Percentiles rank a stretch among this genome's conserved stretches.
These are phyloP conservation scores for Drosophila nigromelanica DNA, from an alignment of 1,140 invertebrate genomes.

Conservation along the genomic window DNA sequence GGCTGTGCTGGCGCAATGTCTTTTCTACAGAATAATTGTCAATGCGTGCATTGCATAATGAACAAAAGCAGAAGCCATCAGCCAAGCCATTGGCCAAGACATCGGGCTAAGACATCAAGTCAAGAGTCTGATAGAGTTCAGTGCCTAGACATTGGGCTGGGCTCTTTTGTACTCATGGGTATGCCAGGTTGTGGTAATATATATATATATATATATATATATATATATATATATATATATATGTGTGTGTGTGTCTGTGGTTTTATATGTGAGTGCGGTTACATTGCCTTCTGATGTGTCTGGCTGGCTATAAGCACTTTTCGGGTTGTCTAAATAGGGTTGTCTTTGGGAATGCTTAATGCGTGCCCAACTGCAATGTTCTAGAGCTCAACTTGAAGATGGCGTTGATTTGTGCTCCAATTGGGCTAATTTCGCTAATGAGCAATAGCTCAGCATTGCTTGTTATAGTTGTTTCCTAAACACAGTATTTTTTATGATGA, in stretches of 20 bases:
- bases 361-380: conserved; percentile 20
- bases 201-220: no score
- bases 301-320: conserved; percentile 28
- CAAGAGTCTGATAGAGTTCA: conserved; percentile 49
- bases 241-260: conserved; percentile 4
- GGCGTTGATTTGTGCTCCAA: conserved; percentile 8
- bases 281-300: conserved; percentile 28
- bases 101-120: conserved; percentile 13
- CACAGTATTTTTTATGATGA: no score
- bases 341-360: conserved; percentile 36
- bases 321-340: conserved; percentile 36
- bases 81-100: conserved; percentile 12
- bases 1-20: conserved; percentile 55
- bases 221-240: no score
- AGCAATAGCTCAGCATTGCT: not conserved
- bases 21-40: conserved; percentile 78
- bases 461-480: no score
- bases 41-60: conserved; percentile 76
- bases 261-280: conserved; percentile 1
- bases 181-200: not conserved
- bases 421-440: conserved; percentile 2
- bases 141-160: conserved; percentile 52
- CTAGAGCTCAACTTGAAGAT: conserved; percentile 1
- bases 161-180: conserved; percentile 5
- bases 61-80: conserved; percentile 35